Conservation (phyloP, 2,888 invertebrate genomes). For the Stenotaenia linearis region DNA sequence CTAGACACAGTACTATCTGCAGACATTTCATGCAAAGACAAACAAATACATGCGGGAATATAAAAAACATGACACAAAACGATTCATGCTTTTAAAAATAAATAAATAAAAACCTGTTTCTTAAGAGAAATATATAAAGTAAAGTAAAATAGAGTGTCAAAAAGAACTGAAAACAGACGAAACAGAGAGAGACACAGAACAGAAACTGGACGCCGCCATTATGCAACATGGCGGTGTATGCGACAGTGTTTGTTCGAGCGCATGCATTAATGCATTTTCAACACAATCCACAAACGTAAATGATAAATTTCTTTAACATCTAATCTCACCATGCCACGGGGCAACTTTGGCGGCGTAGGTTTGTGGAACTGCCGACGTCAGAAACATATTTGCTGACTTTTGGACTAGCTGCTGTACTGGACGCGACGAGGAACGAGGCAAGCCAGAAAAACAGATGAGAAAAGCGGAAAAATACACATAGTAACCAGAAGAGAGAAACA, state of each 20-base stretch:
- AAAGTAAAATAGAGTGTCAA: too few relatives aligned
- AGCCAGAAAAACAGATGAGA: neutral
- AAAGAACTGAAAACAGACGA: too few relatives aligned
- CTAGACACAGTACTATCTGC: neutral
- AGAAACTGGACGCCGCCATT: too few relatives aligned
- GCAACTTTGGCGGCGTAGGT: neutral
- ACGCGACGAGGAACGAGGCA: neutral
- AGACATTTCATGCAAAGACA: neutral
- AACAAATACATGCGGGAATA: neutral
- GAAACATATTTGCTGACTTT: conserved; percentile 34
- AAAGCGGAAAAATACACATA: neutral
- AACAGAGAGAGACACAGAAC: too few relatives aligned
- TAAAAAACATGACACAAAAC: neutral
- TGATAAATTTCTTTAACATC: neutral
- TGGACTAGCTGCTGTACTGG: conserved; percentile 37
- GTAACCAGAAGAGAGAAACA: neutral
- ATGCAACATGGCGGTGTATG: too few relatives aligned
- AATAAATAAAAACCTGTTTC: too few relatives aligned
- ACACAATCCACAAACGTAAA: too few relatives aligned
- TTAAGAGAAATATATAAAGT: too few relatives aligned
- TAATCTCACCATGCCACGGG: conserved; percentile 20
- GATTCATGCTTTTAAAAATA: neutral
- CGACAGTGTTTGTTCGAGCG: too few relatives aligned
- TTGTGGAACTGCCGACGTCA: conserved; percentile 34
- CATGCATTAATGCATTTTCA: too few relatives aligned